These are phyloP conservation scores for Neoitamus cyanurus DNA, from an alignment of 2,888 invertebrate species.

Conservation along the genomic window DNA sequence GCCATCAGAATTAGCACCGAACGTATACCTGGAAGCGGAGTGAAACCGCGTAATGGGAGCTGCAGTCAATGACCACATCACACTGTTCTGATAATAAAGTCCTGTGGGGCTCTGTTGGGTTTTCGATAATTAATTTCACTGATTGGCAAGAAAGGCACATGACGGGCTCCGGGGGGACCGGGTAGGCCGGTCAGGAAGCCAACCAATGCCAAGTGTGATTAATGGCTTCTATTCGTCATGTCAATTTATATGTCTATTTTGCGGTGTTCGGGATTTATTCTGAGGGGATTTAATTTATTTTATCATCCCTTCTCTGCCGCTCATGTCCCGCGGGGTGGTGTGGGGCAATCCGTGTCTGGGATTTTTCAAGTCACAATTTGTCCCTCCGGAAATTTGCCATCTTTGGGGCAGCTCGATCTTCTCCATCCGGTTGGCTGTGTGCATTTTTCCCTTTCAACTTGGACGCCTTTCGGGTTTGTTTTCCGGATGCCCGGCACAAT, in stretches of 20 bases:
- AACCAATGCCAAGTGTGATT: conserved; percentile 38
- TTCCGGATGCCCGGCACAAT: not conserved
- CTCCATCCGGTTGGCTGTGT: not conserved
- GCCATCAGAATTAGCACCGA: not conserved
- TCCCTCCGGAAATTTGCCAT: conserved; percentile 30
- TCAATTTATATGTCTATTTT: conserved; percentile 42
- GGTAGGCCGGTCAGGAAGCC: conserved; percentile 9
- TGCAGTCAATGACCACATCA: conserved; percentile 25
- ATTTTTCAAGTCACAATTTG: conserved; percentile 18
- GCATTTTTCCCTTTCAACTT: not conserved
- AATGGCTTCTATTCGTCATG: conserved; percentile 38
- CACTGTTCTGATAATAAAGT: conserved; percentile 1
- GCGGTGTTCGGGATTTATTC: conserved; percentile 19
- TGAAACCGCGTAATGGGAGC: conserved; percentile 6
- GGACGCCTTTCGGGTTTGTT: conserved; percentile 15
- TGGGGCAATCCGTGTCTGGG: not conserved
- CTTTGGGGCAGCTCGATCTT: not conserved
- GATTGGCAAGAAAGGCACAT: conserved; percentile 21
- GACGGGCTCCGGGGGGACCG: not conserved
- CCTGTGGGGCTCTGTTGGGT: conserved; percentile 29
- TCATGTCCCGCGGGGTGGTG: not conserved
- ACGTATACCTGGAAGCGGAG: not conserved
- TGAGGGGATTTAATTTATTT: conserved; percentile 33
- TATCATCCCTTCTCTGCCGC: not conserved
- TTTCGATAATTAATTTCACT: conserved; percentile 32